A percentile compares a stretch with the other conserved stretches of the same genome.
These are phyloP conservation scores for Tenualosa ilisha DNA, from an alignment of 2,797 vertebrate genomes.

Conservation along the genomic window DNA sequence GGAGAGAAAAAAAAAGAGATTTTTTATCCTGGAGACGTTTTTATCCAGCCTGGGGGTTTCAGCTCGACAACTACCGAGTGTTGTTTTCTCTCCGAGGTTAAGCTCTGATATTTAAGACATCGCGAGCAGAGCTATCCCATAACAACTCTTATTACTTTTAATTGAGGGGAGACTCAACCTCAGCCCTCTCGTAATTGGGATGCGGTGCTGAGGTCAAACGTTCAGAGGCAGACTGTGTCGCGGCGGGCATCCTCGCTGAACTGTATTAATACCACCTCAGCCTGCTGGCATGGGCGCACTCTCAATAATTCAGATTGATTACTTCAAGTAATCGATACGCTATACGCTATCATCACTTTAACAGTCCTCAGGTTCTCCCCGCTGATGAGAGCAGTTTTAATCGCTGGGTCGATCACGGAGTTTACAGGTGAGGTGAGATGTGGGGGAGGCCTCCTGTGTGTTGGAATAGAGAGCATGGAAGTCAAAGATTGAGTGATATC, in stretches of 20 bases:
- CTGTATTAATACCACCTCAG: slow-evolving; percentile 68
- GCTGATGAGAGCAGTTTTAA: slow-evolving; percentile 75
- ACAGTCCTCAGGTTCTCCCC: slow-evolving; percentile 65
- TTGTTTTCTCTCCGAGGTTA: background rate
- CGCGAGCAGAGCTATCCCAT: background rate
- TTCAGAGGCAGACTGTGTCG: slow-evolving; percentile 22
- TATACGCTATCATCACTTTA: slow-evolving; percentile 78
- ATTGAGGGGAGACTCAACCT: slow-evolving; percentile 26
- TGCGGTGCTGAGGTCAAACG: slow-evolving; percentile 25
- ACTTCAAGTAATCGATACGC: slow-evolving; percentile 75
- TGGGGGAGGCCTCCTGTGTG: background rate
- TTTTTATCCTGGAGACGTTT: background rate
- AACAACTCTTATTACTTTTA: slow-evolving; percentile 8
- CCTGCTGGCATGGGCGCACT: slow-evolving; percentile 64
- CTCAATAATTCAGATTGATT: slow-evolving; percentile 75
- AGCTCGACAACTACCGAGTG: background rate
- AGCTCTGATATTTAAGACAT: background rate
- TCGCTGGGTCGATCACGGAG: slow-evolving; percentile 65
- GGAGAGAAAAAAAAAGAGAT: background rate
- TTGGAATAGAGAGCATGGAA: slow-evolving; percentile 24
- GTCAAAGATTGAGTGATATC: slow-evolving; percentile 29
- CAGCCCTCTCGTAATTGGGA: background rate
- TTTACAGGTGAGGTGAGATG: slow-evolving; percentile 42
- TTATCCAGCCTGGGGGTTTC: background rate
- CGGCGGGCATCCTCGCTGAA: slow-evolving; percentile 27